Percentiles rank a stretch among this genome's conserved stretches.
These are phyloP conservation scores for Chymomyza costata DNA, from an alignment of 1,140 invertebrate genomes.

Conservation along the genomic window DNA sequence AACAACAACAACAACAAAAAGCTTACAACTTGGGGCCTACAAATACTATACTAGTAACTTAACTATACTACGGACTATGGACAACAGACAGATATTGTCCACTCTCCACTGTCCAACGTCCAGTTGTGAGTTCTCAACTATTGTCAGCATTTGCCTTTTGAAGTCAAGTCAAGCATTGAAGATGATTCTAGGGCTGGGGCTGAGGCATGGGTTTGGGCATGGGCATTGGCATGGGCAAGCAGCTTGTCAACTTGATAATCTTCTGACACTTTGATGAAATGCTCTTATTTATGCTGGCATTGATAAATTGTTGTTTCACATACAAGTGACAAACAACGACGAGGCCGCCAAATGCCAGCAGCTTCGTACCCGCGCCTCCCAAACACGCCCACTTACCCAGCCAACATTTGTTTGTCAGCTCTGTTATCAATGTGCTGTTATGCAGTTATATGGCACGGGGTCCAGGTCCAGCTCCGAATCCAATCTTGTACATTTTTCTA, in stretches of 20 bases:
- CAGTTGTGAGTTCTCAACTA: constrained; percentile 20
- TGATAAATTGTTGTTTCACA: constrained; percentile 52
- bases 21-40: too few species aligned
- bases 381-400: constrained; percentile 2
- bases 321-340: constrained; percentile 69
- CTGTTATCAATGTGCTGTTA: constrained; percentile 45
- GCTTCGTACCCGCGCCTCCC: constrained; percentile 6
- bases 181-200: constrained; percentile 24
- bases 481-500: constrained; percentile 23
- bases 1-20: too few species aligned
- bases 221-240: too few species aligned
- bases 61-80: background rate
- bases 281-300: constrained; percentile 61
- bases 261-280: constrained; percentile 71
- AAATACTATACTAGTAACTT: constrained; percentile 1
- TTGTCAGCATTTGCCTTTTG: constrained; percentile 4
- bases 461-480: too few species aligned
- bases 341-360: constrained; percentile 28
- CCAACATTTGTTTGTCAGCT: constrained; percentile 8
- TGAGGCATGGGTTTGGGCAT: too few species aligned
- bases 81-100: too few species aligned
- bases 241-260: constrained; percentile 67
- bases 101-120: too few species aligned
- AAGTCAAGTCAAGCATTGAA: constrained; percentile 10
- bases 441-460: too few species aligned